These are phyloP conservation scores for Eulemur macaco DNA, from an alignment of 2,113 vertebrate species.

Conservation along the genomic window DNA sequence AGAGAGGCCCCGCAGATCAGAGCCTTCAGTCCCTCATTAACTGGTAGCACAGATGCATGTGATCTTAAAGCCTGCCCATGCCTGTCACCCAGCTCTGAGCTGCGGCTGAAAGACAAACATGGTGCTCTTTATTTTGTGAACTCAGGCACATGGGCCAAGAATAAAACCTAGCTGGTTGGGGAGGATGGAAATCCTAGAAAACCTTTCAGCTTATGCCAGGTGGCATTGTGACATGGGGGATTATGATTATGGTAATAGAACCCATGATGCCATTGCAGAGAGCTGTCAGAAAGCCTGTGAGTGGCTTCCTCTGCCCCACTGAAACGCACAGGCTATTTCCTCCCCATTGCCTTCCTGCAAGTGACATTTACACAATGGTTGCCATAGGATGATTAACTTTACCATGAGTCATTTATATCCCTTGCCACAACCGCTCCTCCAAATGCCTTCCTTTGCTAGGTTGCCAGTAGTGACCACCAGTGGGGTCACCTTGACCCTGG, in stretches of 20 bases:
- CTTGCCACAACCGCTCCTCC: not conserved
- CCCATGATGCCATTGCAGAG: not conserved
- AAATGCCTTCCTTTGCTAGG: not conserved
- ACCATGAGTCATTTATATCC: not conserved
- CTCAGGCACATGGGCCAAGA: not conserved
- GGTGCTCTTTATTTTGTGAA: not conserved
- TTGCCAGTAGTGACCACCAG: not conserved
- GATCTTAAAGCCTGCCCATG: not conserved
- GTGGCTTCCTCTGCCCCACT: accelerated
- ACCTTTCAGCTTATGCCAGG: not conserved
- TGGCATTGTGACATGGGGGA: not conserved
- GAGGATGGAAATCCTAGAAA: conserved; percentile 47
- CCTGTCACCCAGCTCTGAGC: not conserved
- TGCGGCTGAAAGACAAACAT: not conserved
- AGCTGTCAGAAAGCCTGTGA: not conserved
- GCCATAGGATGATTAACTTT: not conserved
- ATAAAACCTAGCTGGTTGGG: not conserved
- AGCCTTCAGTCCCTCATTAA: not conserved
- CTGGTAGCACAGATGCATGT: not conserved
- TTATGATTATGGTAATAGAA: not conserved
- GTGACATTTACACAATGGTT: not conserved
- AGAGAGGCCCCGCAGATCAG: not conserved
- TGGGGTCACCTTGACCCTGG: not conserved
- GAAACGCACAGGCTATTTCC: not conserved
- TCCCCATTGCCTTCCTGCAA: not conserved